Conservation (phyloP, 1,140 invertebrate genomes). For the Harpegnathos saltator region DNA sequence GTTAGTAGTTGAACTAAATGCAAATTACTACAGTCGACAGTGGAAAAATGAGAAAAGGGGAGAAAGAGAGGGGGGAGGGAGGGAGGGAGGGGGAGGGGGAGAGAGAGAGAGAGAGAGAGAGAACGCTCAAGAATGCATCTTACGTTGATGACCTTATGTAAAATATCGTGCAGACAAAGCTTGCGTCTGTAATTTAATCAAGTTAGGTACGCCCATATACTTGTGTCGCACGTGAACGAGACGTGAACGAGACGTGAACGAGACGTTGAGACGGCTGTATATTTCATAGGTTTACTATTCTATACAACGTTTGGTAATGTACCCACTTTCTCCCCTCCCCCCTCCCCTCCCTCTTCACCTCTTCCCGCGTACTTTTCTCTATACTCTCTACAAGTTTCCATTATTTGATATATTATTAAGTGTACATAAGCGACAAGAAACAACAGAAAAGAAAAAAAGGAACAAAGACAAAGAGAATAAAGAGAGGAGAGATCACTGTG, state of each 20-base stretch:
- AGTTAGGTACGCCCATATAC: too few species aligned
- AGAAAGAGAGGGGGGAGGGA: too few species aligned
- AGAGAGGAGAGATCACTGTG: conserved; percentile 71
- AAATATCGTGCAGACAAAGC: neutral
- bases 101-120: neutral
- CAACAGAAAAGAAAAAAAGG: too few species aligned
- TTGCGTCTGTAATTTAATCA: too few species aligned
- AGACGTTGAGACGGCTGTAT: conserved; percentile 7
- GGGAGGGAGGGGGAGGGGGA: too few species aligned
- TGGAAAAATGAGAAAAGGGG: too few species aligned
- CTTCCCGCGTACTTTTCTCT: conserved; percentile 77
- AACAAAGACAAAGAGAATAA: conserved; percentile 23
- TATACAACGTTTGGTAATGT: conserved; percentile 63
- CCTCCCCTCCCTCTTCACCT: too few species aligned
- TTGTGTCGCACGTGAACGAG: too few species aligned
- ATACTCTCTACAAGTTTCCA: conserved; percentile 68
- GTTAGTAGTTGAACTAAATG: conserved; percentile 24
- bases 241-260: too few species aligned
- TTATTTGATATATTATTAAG: conserved; percentile 77
- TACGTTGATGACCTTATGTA: conserved; percentile 41
- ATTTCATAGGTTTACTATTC: conserved; percentile 54
- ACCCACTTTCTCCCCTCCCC: too few species aligned
- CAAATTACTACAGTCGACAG: conserved; percentile 1
- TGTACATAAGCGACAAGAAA: conserved; percentile 78
- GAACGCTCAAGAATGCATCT: conserved; percentile 44